These are phyloP conservation scores for Amiota mariae DNA, from an alignment of 2,888 invertebrate species.

Conservation along the genomic window DNA sequence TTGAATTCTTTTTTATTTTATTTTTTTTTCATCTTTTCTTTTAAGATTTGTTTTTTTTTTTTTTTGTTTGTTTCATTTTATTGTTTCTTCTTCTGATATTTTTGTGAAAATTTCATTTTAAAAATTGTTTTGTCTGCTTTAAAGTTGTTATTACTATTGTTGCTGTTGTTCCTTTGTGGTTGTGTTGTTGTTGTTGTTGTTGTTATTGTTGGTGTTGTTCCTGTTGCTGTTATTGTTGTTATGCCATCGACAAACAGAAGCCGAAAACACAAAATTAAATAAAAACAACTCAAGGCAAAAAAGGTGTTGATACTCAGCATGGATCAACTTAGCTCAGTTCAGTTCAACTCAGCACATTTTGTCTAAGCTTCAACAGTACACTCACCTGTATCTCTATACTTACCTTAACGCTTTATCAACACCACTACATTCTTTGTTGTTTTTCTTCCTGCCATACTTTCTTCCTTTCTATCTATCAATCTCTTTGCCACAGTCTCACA, in stretches of 20 bases:
- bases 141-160: neutral
- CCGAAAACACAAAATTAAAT: constrained; percentile 17
- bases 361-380: neutral
- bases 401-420: neutral
- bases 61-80: no score
- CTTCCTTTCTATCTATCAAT: neutral
- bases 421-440: neutral
- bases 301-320: constrained; percentile 18
- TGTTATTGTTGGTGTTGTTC: constrained; percentile 31
- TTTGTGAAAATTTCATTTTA: neutral
- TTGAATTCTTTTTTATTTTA: no score
- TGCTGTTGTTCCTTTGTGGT: neutral
- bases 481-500: neutral
- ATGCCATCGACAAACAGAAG: neutral
- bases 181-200: neutral
- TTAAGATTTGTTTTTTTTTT: no score
- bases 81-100: no score
- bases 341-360: neutral
- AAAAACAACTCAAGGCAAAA: constrained; percentile 22
- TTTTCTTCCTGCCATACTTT: neutral
- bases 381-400: neutral
- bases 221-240: constrained; percentile 6
- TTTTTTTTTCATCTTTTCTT: no score
- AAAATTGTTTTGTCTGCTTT: constrained; percentile 5
- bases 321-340: neutral